A percentile compares a stretch with the other conserved stretches of the same genome.
Conservation (phyloP, 2,797 vertebrate species). For the Epinephelus malabaricus region DNA sequence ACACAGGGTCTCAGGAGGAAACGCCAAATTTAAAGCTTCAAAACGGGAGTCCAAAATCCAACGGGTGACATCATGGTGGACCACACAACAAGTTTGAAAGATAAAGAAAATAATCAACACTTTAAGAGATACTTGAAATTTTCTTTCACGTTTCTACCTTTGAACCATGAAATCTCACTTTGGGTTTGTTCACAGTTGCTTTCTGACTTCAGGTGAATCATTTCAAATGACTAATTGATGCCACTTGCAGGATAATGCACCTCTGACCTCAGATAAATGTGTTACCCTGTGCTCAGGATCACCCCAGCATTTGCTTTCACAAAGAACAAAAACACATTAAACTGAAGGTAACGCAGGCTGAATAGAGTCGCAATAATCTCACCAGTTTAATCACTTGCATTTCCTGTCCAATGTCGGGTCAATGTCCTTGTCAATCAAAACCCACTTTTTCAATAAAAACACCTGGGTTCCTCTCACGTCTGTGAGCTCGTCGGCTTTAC, state of each 20-base stretch:
- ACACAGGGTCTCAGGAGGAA: no score
- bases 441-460: not conserved
- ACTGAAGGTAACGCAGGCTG: not conserved
- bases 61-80: no score
- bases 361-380: not conserved
- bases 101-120: no score
- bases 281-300: not conserved
- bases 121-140: no score
- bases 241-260: not conserved
- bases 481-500: conserved; percentile 1
- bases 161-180: not conserved
- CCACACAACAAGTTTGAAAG: no score
- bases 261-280: not conserved
- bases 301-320: not conserved
- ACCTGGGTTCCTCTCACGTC: not conserved
- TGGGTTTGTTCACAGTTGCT: not conserved
- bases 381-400: not conserved
- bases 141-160: no score
- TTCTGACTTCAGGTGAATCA: not conserved
- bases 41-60: no score
- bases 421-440: not conserved
- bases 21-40: no score
- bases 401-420: not conserved
- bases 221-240: not conserved
- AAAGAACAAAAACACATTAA: not conserved